Evolutionary conservation across 2,888 invertebrate genomes (phyloP), one percentile per base, ranked within the genome.

Genomic region (Molanna angustata): DNA sequence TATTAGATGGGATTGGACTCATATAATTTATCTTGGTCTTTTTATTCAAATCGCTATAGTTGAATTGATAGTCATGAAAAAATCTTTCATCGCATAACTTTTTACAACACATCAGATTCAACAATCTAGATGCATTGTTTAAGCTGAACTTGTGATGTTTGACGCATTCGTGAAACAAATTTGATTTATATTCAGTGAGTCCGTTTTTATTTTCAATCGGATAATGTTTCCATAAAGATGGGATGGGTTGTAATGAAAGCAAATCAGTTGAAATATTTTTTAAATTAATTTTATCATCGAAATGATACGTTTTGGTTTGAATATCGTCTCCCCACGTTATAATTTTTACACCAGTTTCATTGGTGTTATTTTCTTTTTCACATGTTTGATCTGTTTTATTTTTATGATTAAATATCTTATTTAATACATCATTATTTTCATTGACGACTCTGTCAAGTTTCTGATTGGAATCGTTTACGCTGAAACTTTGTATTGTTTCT

Each of bases 51-150:
- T 13, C 3, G 22, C 35, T 37, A 20, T 44, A 14, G 19, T 51
- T 18, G 4, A 27, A 19, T n/a, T 37, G 31, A n/a, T 21, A 43
- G 37, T 50, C 27, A 18, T 39, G 39, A 20, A 21, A 47, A 37
- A 47, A 47, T 7, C 27, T 39, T 40, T 52, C 31, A 6, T 52
- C 41, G n/a, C 21, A 19, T 2, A 52, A 40, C 20, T 46, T 43
- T 20, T 46, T 46, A 14, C 52, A 52, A 9, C 32, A 41, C 46
- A 52, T 52, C 17, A 52, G 41, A 40, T 52, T 52, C n/a, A 52
- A 18, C 16, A 52, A 14, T 20, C 52, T 46, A n/a, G 20, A 21
- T 2, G 52, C 40, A 18, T 33, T 40, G 13, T 46, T 19, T 32
- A 46, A 20, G 13, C 46, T 41, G 22, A 46, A 27, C 3, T 22